Base-by-base conservation (phyloP, 2,797 vertebrate genomes). In the Leptodactylus fallax region DNA sequence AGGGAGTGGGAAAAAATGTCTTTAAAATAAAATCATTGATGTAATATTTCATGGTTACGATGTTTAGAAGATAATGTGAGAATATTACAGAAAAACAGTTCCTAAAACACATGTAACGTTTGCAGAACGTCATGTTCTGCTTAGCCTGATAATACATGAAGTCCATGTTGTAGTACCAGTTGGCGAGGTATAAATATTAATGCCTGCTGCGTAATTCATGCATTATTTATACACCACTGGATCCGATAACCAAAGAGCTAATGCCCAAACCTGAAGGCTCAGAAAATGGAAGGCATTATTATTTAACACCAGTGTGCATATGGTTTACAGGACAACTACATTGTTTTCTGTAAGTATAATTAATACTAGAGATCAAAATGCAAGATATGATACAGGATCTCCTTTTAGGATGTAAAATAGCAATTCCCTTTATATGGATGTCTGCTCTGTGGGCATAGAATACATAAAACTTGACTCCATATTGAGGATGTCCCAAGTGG, bases 171-270 rank as follows among this genome's bases (percentile, higher is more conserved):
- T 72, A 45, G 69, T 19, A 47, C 27, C 69, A 21, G 69, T 49
- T 13, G 47, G 71, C 16, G 11, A 45, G 71, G 19, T 77, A 77
- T 77, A 8, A 53, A 77, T 77, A 77, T 77, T 53, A 9, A 77
- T 77, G 49, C 74, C 71, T 74, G 71, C 19, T 51, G 71, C 9
- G 21, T 74, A 74, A 49, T 74, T 74, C 11, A 21, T 74, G 71
- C 10, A 13, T 49, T 74, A 47, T 72, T 19, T 72, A 72, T 21
- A n/a, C 36, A 49, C 45, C 36, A 74, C 6, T 74, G 71, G 45
- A 74, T 74, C 17, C 49, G 45, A 47, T 72, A 19, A 76, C 19
- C 0, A 27, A 51, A 23, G 47, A 51, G 12, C 49, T 23, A 53
- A 51, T 53, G 2, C 49, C 74, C 21, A 23, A n/a, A 23, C 21